Evolutionary conservation across 2,113 vertebrate genomes (phyloP), one percentile per base, ranked within the genome.

Genomic region (Melierax canorus): DNA sequence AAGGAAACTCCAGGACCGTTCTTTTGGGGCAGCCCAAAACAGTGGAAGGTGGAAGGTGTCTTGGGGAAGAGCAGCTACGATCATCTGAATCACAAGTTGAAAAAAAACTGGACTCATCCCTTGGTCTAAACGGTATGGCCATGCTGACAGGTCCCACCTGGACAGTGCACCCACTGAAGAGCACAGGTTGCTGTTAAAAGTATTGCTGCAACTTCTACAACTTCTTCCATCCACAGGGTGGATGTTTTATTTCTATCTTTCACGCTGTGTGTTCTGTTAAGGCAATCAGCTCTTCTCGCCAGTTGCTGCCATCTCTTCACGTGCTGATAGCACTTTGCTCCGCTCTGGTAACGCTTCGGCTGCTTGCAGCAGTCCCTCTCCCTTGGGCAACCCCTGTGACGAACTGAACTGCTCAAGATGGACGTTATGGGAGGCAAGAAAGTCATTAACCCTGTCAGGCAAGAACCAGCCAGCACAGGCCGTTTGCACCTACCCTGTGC

Each of bases 271-370:
- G 27, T 34, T 84, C 41, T 75, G 18, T 53, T 67, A 72, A 83
- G 41, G 58, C 32, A 59, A 12, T 55, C 19, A 24, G 19, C 22
- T 24, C 32, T 81, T 56, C 38, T 58, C 13, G 48, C 9, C 15
- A 14, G 15, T 27, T 75, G 30, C 69, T 71, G 41, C 66, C 55
- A 18, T 39, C 30, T n/a, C 12, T 71, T 59, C 60, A 30, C 7
- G 13, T 11, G 23, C 38, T 41, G 18, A 9, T 8, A 76, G 39
- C 34, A 32, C 76, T 87, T 84, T 38, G 36, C 39, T 69, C 48
- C 1, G 0, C 63, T 46, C 29, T 3, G 6, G 21, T 51, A 38
- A 58, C 0, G 2, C 53, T 55, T 76, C 38, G 45, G 14, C 27
- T 93, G 12, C 45, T 78, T 82, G 13, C 56, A 58, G 71, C 36